phyloP scores from a whole-genome alignment of 2,113 vertebrate species.

The Tachuris rubrigastra region DNA sequence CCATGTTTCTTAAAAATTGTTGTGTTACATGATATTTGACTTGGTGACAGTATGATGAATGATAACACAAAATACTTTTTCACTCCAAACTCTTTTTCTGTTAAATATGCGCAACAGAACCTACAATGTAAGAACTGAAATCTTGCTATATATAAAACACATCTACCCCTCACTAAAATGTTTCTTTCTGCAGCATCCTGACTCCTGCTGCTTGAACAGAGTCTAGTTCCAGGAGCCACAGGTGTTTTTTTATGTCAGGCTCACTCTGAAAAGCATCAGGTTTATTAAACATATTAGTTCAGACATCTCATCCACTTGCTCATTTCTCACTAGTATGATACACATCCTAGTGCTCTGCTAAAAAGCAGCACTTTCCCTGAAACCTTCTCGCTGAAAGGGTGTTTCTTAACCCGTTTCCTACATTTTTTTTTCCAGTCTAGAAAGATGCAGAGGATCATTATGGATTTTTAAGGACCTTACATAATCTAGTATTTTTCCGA shows the following conservation, averaged over 20 bases:
- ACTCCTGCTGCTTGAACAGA: not conserved
- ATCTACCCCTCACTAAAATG: not conserved
- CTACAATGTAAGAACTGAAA: not conserved
- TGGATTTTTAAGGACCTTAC: not conserved
- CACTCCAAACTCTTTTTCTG: not conserved
- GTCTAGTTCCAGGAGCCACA: not conserved
- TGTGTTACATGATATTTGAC: not conserved
- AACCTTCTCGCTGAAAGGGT: not conserved
- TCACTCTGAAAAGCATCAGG: not conserved
- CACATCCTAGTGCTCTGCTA: not conserved
- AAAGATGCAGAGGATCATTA: not conserved
- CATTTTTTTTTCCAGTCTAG: not conserved
- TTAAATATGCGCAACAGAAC: not conserved
- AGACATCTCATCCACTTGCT: not conserved
- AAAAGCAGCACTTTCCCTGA: not conserved
- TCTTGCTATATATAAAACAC: not conserved
- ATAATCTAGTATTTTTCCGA: not conserved
- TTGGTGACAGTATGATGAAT: not conserved
- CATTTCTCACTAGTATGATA: not conserved
- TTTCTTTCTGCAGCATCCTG: not conserved
- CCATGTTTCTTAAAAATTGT: not conserved
- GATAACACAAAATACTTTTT: not conserved
- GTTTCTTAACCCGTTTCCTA: not conserved
- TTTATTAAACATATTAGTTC: not conserved
- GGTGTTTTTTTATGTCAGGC: not conserved